Evolutionary conservation across 1,140 invertebrate genomes (phyloP).

Genomic region (Drosophila bocqueti): DNA sequence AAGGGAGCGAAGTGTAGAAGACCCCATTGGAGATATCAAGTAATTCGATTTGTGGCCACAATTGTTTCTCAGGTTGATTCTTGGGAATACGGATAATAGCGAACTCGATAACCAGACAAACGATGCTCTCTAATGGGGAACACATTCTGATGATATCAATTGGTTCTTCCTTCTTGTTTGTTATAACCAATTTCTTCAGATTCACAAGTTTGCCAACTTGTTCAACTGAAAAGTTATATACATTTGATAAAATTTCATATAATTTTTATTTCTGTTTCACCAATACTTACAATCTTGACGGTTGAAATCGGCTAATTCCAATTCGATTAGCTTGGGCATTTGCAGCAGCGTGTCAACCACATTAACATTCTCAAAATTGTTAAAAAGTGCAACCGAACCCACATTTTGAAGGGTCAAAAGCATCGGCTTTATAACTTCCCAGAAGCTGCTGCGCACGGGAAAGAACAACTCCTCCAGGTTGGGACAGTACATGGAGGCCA

Average conservation of each 20-base stretch:
- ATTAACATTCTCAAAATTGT: background rate
- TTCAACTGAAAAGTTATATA: background rate
- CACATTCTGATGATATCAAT: constrained; percentile 2
- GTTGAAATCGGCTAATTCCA: background rate
- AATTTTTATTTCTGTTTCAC: background rate
- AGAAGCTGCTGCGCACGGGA: background rate
- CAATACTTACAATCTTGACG: constrained; percentile 4
- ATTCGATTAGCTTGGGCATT: constrained; percentile 1
- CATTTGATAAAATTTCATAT: background rate
- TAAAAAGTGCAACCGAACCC: background rate
- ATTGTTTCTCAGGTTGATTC: background rate
- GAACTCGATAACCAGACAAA: background rate
- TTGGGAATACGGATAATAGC: background rate
- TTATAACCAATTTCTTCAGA: background rate
- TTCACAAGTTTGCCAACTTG: background rate
- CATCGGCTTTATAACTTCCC: background rate
- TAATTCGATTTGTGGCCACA: constrained; percentile 7
- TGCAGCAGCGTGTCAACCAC: constrained; percentile 1
- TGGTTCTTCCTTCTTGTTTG: background rate
- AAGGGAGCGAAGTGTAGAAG: constrained; percentile 8
- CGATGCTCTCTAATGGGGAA: background rate
- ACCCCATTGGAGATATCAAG: background rate
- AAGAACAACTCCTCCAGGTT: constrained; percentile 10
- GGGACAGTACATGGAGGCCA: constrained; percentile 11
- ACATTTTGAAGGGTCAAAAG: background rate